phyloP scores from a whole-genome alignment of 1,140 invertebrate genomes.

The Vanessa atalanta region DNA sequence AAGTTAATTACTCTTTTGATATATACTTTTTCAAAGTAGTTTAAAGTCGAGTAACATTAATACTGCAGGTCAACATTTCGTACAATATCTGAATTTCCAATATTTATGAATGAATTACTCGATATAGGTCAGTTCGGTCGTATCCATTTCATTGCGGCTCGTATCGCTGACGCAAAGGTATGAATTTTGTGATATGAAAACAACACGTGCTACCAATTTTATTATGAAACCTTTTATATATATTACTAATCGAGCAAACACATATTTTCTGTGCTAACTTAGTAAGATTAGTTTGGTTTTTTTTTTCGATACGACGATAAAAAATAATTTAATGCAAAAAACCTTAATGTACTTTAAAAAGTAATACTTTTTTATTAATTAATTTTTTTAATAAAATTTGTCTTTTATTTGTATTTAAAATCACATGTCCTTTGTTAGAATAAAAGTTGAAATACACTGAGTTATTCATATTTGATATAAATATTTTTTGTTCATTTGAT shows the following conservation, averaged over 20 bases:
- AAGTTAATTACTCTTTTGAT: conserved; percentile 9
- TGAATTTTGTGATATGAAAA: conserved; percentile 51
- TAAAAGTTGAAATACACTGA: conserved; percentile 19
- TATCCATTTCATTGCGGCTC: conserved; percentile 46
- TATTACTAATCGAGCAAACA: conserved; percentile 27
- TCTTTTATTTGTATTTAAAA: conserved; percentile 3
- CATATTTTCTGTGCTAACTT: not conserved
- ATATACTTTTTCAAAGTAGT: conserved; percentile 15
- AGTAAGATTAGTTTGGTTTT: not conserved
- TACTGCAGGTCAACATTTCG: conserved; percentile 34
- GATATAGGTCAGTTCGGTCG: conserved; percentile 48
- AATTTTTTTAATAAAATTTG: not conserved
- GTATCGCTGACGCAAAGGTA: conserved; percentile 43
- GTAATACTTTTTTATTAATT: not conserved
- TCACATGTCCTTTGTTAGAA: not conserved
- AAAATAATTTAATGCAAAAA: too few species aligned
- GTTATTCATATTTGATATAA: conserved; percentile 37
- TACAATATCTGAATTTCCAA: conserved; percentile 43
- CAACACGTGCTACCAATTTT: conserved; percentile 49
- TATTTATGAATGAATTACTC: conserved; percentile 46
- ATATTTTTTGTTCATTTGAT: conserved; percentile 39
- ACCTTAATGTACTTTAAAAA: too few species aligned
- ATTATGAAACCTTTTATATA: conserved; percentile 41
- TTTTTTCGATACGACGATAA: too few species aligned
- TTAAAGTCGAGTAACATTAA: conserved; percentile 24